Conservation (phyloP, 2,888 invertebrate species). For the Hipparchia sbordonii region DNA sequence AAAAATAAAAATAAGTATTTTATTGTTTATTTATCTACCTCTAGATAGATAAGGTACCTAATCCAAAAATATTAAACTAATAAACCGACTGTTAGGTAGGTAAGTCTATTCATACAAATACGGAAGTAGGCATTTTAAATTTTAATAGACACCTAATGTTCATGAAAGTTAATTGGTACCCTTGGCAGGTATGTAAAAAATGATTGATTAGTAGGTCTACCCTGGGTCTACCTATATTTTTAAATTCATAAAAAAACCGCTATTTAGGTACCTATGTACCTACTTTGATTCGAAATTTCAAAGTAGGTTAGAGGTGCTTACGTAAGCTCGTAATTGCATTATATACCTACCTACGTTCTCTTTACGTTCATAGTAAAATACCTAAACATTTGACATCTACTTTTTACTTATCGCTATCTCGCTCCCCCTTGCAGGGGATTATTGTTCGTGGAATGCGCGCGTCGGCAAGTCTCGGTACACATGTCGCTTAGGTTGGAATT, state of each 20-base stretch:
- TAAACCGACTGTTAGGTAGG: no score
- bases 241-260: slow-evolving; percentile 43
- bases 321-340: slow-evolving; percentile 77
- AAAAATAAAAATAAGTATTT: no score
- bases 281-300: slow-evolving; percentile 45
- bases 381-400: slow-evolving; percentile 81
- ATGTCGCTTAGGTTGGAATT: slow-evolving; percentile 56
- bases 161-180: no score
- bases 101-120: no score
- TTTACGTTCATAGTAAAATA: slow-evolving; percentile 76
- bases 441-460: slow-evolving; percentile 80
- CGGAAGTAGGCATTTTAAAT: no score
- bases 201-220: no score
- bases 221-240: background rate
- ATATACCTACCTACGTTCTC: slow-evolving; percentile 75
- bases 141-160: no score
- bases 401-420: slow-evolving; percentile 74
- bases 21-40: no score
- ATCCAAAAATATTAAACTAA: no score
- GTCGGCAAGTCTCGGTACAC: slow-evolving; percentile 77
- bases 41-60: no score
- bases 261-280: slow-evolving; percentile 39
- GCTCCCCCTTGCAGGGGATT: slow-evolving; percentile 70
- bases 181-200: no score
- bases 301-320: slow-evolving; percentile 76